Evolutionary conservation across 2,113 vertebrate genomes (phyloP).

Genomic region (Callipepla californica): DNA sequence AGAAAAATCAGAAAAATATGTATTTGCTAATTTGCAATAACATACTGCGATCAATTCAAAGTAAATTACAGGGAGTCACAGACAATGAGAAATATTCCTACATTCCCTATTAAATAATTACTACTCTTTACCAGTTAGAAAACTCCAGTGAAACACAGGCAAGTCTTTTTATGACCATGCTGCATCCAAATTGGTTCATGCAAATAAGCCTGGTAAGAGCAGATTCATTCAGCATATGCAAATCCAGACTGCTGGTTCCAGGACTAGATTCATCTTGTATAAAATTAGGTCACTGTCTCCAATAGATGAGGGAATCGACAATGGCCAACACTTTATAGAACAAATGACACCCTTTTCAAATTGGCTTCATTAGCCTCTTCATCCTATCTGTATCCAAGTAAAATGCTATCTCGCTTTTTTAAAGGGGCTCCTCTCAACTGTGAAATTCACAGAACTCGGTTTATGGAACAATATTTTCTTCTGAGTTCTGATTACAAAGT

Average conservation of each 20-base stretch:
- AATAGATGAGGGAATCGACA: background rate
- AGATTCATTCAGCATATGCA: background rate
- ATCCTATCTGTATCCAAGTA: background rate
- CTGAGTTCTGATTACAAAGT: constrained; percentile 21
- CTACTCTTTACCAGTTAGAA: background rate
- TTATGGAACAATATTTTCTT: constrained; percentile 29
- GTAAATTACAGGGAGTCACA: background rate
- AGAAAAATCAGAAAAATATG: background rate
- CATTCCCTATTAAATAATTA: constrained; percentile 9
- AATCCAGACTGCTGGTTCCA: constrained; percentile 22
- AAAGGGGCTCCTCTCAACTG: constrained; percentile 44
- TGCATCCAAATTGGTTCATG: constrained; percentile 26
- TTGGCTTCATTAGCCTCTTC: constrained; percentile 43
- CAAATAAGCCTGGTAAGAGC: constrained; percentile 11
- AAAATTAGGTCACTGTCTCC: constrained; percentile 37
- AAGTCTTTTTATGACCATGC: constrained; percentile 14
- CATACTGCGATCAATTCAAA: background rate
- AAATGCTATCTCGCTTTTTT: constrained; percentile 49
- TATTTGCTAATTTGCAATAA: background rate
- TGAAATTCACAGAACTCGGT: constrained; percentile 26
- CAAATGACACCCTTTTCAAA: constrained; percentile 32
- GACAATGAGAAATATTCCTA: background rate
- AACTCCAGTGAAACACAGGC: constrained; percentile 25
- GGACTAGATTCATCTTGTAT: constrained; percentile 31
- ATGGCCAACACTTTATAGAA: background rate